Evolutionary conservation across 23 tunicate genomes (phyloP).

Genomic region (Halocynthia roretzi): DNA sequence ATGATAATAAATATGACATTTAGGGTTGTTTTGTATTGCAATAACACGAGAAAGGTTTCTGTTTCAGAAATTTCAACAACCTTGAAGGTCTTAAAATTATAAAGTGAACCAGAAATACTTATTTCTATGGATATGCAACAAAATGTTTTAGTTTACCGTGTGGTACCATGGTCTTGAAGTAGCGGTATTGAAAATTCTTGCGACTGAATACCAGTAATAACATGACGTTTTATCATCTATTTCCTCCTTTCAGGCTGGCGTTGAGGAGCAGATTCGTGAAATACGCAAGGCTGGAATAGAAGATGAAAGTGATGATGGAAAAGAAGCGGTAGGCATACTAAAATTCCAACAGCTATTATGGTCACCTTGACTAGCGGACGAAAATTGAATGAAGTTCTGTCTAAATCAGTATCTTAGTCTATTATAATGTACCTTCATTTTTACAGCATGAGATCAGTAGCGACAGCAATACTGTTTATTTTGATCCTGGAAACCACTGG

Average conservation of each 20-base stretch:
- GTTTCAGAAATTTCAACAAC: neutral
- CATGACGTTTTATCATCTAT: neutral
- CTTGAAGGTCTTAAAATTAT: too few relatives aligned
- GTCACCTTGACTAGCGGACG: neutral
- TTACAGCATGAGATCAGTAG: neutral
- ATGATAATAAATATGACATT: neutral
- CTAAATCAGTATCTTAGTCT: neutral
- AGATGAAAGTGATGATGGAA: constrained; percentile 21
- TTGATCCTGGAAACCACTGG: constrained; percentile 59
- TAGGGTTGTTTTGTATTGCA: too few relatives aligned
- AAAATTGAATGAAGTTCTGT: neutral
- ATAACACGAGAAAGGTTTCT: constrained; percentile 10
- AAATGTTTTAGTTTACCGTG: constrained; percentile 10
- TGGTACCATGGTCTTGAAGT: neutral
- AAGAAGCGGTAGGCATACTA: neutral
- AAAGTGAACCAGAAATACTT: neutral
- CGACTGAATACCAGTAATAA: neutral
- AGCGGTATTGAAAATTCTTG: too few relatives aligned
- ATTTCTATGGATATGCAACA: constrained; percentile 2
- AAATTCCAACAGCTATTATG: neutral
- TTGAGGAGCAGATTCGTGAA: constrained; percentile 50
- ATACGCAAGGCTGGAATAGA: constrained; percentile 44
- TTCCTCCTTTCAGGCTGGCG: constrained; percentile 47
- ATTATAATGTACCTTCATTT: neutral
- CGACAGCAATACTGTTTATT: constrained; percentile 12